Percentiles rank a stretch among this genome's conserved stretches.
Conservation (phyloP, 2,888 invertebrate genomes). For the Epistrophe eligans region DNA sequence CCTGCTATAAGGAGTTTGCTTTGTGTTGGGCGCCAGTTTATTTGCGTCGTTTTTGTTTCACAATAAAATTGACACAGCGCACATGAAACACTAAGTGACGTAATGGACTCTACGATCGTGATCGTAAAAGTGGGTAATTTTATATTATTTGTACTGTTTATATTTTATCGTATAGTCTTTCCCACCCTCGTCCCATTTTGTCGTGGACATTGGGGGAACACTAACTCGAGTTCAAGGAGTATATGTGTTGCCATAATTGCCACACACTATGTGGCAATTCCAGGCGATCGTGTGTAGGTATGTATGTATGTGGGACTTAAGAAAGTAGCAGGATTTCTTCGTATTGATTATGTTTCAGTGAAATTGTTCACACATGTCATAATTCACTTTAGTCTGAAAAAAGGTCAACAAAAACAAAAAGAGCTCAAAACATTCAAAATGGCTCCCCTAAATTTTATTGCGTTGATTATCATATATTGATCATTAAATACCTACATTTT, state of each 20-base stretch:
- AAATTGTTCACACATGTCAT: slow-evolving; percentile 60
- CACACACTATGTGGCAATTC: no score
- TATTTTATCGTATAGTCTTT: not conserved
- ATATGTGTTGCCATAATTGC: slow-evolving; percentile 28
- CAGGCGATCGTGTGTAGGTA: no score
- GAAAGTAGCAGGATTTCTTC: slow-evolving; percentile 48
- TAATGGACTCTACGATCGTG: slow-evolving; percentile 60
- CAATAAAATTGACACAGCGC: slow-evolving; percentile 39
- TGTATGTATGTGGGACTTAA: slow-evolving; percentile 50
- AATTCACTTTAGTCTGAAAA: slow-evolving; percentile 53
- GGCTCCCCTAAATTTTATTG: slow-evolving; percentile 27
- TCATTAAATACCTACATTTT: slow-evolving; percentile 12
- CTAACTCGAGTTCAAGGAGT: slow-evolving; percentile 26
- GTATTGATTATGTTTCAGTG: not conserved
- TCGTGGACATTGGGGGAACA: slow-evolving; percentile 56
- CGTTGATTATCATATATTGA: slow-evolving; percentile 62
- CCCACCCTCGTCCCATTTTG: not conserved
- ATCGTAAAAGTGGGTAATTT: slow-evolving; percentile 63
- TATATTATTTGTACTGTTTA: slow-evolving; percentile 42
- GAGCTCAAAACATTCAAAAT: slow-evolving; percentile 46
- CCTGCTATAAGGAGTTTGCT: slow-evolving; percentile 22
- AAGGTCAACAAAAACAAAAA: slow-evolving; percentile 8
- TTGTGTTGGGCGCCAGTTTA: slow-evolving; percentile 54
- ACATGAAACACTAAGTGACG: slow-evolving; percentile 64
- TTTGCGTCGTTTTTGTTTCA: slow-evolving; percentile 38